phyloP scores from a whole-genome alignment of 2,797 vertebrate genomes.

The Lepidocolaptes lacrymiger region DNA sequence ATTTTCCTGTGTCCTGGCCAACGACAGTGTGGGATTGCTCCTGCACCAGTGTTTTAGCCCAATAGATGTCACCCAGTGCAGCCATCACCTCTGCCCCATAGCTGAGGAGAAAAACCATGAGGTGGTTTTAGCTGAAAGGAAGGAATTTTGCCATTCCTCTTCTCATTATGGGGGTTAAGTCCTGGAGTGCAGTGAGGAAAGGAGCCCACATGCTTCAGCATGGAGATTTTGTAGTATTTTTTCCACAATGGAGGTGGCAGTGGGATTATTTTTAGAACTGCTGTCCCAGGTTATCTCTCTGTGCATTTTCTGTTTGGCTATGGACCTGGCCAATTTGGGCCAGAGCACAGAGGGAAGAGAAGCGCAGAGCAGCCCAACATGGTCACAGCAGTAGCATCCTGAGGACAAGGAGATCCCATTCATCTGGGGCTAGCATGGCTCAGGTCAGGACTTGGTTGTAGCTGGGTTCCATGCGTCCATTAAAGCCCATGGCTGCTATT shows the following conservation, averaged over 20 bases:
- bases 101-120: conserved; percentile 2
- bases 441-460: background rate
- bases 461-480: background rate
- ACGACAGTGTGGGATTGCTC: background rate
- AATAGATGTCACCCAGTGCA: background rate
- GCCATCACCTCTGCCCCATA: background rate
- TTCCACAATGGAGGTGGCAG: background rate
- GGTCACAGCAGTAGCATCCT: background rate
- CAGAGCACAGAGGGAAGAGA: background rate
- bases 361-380: background rate
- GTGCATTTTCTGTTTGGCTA: background rate
- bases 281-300: background rate
- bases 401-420: background rate
- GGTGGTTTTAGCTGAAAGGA: conserved; percentile 14
- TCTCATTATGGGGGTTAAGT: conserved; percentile 1
- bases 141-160: conserved; percentile 7
- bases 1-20: background rate
- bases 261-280: background rate
- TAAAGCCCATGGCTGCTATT: background rate
- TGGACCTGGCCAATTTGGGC: background rate
- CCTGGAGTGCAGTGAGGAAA: background rate
- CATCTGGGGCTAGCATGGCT: background rate
- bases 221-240: background rate
- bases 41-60: background rate
- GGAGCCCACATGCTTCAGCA: background rate